phyloP scores from a whole-genome alignment of 2,113 vertebrate genomes.

The Urocolius indicus region DNA sequence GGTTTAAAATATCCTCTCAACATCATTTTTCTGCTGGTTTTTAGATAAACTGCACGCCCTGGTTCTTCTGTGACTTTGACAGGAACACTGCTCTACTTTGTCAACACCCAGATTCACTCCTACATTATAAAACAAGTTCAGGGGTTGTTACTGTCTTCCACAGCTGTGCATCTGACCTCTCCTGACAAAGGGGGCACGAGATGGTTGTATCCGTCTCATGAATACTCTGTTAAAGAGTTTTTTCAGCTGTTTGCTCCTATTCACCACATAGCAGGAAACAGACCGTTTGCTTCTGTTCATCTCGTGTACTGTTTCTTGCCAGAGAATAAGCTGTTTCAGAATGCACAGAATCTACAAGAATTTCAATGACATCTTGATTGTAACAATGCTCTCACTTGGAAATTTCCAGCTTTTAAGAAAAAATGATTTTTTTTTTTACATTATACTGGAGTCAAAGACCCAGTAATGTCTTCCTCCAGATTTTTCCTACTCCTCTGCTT shows the following conservation, averaged over 20 bases:
- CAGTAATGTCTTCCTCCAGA: background rate
- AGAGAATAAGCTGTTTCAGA: background rate
- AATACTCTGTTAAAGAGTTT: slow-evolving; percentile 31
- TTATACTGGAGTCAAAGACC: background rate
- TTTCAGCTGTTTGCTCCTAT: slow-evolving; percentile 45
- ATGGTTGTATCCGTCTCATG: slow-evolving; percentile 45
- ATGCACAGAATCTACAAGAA: background rate
- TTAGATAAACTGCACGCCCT: background rate
- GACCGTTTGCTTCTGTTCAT: slow-evolving; percentile 41
- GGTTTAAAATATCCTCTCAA: slow-evolving; percentile 20
- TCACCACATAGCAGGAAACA: slow-evolving; percentile 37
- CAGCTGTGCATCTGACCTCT: slow-evolving; percentile 5
- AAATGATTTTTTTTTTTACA: background rate
- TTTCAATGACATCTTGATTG: slow-evolving; percentile 15
- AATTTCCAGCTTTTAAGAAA: background rate
- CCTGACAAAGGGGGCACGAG: slow-evolving; percentile 39
- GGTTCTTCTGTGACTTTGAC: background rate
- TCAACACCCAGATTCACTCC: slow-evolving; percentile 2
- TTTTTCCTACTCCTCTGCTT: background rate
- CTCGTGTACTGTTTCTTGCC: background rate
- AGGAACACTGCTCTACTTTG: background rate
- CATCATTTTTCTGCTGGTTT: slow-evolving; percentile 25
- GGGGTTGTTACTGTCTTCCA: slow-evolving; percentile 36
- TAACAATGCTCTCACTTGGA: background rate
- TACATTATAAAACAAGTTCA: slow-evolving; percentile 27